A percentile compares a stretch with the other conserved stretches of the same genome.
phyloP scores from a whole-genome alignment of 2,113 vertebrate genomes.

The Centropus unirufus region DNA sequence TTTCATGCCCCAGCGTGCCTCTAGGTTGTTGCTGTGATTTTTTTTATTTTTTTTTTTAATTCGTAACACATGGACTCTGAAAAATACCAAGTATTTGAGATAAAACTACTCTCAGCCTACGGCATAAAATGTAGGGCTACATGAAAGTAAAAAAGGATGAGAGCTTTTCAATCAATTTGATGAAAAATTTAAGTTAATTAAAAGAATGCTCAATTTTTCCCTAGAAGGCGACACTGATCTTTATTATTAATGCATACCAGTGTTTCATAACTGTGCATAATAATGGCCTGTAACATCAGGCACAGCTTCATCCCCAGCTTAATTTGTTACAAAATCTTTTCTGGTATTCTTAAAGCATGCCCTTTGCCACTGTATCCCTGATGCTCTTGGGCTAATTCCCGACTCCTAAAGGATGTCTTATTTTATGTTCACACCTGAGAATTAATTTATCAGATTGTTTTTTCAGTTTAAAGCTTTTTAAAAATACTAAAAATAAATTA shows the following conservation, averaged over 20 bases:
- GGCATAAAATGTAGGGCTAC: conserved; percentile 73
- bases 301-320: conserved; percentile 73
- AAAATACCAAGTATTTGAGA: conserved; percentile 59
- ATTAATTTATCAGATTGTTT: conserved; percentile 80
- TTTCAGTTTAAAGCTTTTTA: conserved; percentile 55
- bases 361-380: conserved; percentile 71
- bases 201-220: conserved; percentile 80
- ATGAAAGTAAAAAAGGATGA: conserved; percentile 78
- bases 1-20: conserved; percentile 52
- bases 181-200: conserved; percentile 86
- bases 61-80: conserved; percentile 19
- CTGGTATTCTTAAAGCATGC: conserved; percentile 76
- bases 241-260: conserved; percentile 83
- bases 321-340: conserved; percentile 83
- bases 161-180: conserved; percentile 83
- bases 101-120: conserved; percentile 63
- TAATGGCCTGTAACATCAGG: conserved; percentile 76
- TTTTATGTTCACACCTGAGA: conserved; percentile 75
- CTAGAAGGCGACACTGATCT: conserved; percentile 82
- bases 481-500: not conserved
- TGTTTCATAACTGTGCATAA: conserved; percentile 75
- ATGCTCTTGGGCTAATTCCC: conserved; percentile 69
- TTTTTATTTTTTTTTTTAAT: not conserved
- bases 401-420: conserved; percentile 64
- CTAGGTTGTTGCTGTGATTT: conserved; percentile 56